Evolutionary conservation across 2,888 invertebrate genomes (phyloP).

Genomic region (Parnassius apollo): DNA sequence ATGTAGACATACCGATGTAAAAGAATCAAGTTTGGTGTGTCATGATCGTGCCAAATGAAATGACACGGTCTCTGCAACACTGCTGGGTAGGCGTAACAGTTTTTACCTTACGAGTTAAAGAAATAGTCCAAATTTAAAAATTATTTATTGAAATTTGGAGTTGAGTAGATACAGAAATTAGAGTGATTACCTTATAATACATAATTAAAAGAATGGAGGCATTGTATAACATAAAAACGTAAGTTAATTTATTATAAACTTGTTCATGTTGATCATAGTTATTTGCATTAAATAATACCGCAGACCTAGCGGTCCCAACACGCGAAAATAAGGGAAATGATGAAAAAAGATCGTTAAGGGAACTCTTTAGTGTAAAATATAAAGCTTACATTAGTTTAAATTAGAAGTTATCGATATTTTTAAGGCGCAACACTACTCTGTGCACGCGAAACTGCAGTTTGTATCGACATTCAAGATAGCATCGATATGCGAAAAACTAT

Average conservation of each 20-base stretch:
- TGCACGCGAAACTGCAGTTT: slow-evolving; percentile 68
- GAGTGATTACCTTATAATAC: not conserved
- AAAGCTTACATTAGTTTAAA: slow-evolving; percentile 18
- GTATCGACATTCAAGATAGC: slow-evolving; percentile 49
- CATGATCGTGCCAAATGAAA: too few species aligned
- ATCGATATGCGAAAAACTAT: slow-evolving; percentile 55
- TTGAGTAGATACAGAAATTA: not conserved
- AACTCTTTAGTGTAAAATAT: slow-evolving; percentile 22
- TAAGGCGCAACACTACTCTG: slow-evolving; percentile 36
- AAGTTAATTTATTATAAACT: slow-evolving; percentile 23
- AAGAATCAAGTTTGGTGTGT: too few species aligned
- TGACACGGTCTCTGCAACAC: too few species aligned
- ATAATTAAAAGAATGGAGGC: slow-evolving; percentile 8
- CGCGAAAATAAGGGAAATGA: slow-evolving; percentile 17
- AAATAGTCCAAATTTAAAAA: too few species aligned
- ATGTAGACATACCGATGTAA: too few species aligned
- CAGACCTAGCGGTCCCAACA: slow-evolving; percentile 14
- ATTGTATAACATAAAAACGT: slow-evolving; percentile 11
- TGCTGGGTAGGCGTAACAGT: too few species aligned
- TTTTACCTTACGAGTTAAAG: too few species aligned
- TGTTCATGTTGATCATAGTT: slow-evolving; percentile 15
- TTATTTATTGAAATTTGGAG: not conserved
- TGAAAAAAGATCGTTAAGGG: slow-evolving; percentile 25
- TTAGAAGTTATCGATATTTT: slow-evolving; percentile 28
- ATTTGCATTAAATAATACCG: slow-evolving; percentile 21